Evolutionary conservation across 2,113 vertebrate species (phyloP), one percentile per base, ranked within the genome.

Genomic region (Thalassoma bifasciatum): DNA sequence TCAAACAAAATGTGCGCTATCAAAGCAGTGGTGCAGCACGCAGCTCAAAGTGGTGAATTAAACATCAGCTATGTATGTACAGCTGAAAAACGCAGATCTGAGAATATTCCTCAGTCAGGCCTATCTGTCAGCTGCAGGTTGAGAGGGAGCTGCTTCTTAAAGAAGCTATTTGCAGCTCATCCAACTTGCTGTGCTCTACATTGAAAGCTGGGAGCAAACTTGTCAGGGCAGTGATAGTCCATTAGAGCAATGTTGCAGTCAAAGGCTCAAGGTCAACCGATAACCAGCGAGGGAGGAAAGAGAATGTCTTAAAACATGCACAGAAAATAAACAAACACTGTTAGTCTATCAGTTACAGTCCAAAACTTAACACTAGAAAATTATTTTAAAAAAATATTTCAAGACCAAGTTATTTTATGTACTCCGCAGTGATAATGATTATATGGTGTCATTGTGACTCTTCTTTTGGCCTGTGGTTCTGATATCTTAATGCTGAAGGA

Each of bases 61-160:
- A 85, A 78, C 37, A n/a, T 49, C 58, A 67, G 64, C 68, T 52
- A 37, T 64, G 53, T 22, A 46, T 63, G 62, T 60, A 36, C 46
- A 74, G 75, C 68, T 81, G 74, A 26, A 72, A 78, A 58, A 66
- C 63, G 69, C 49, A 26, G 38, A 80, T 77, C 42, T 77, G 68
- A 68, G 80, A 70, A 73, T 77, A 86, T 50, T 79, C 53, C 53
- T 70, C 8, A 71, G 46, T 60, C 1, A 37, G 72, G 52, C 58
- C 65, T 88, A 85, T 87, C 82, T 72, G 49, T 46, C 24, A 56
- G 36, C n/a, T 65, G 66, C 79, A 85, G 82, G 76, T 66, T 77
- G 69, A 58, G 61, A 23, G 54, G 42, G 67, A 58, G 61, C 53
- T 37, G 66, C 74, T 74, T 70, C 50, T 69, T 68, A 52, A 76